These are phyloP conservation scores for Helicoverpa assulta DNA, from an alignment of 2,888 invertebrate species.

Conservation along the genomic window DNA sequence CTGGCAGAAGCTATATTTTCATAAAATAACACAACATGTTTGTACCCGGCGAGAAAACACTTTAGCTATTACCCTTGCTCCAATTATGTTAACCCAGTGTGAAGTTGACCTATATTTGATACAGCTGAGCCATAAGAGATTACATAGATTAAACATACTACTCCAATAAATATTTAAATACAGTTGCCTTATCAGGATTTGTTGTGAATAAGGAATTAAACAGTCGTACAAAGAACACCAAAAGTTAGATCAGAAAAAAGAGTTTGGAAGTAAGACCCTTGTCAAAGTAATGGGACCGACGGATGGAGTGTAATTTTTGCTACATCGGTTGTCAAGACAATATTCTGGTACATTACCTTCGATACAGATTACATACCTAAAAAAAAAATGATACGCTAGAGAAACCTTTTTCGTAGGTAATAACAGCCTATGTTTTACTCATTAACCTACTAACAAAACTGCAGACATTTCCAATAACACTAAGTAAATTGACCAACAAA, in stretches of 20 bases:
- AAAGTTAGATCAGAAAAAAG: too few relatives aligned
- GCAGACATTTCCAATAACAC: constrained; percentile 26
- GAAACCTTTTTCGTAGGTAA: too few relatives aligned
- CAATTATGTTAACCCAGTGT: constrained; percentile 44
- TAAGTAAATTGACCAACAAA: constrained; percentile 40
- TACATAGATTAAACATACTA: not conserved
- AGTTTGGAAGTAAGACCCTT: too few relatives aligned
- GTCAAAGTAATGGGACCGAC: too few relatives aligned
- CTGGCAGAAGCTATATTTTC: too few relatives aligned
- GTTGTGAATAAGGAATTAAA: too few relatives aligned
- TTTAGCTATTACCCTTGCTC: constrained; percentile 49
- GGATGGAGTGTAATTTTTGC: too few relatives aligned
- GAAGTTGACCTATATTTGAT: constrained; percentile 48
- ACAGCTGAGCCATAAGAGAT: constrained; percentile 7
- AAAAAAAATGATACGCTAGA: too few relatives aligned
- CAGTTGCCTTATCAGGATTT: not conserved
- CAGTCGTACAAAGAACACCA: too few relatives aligned
- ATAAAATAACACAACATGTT: constrained; percentile 41
- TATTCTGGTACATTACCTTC: too few relatives aligned
- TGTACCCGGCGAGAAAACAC: constrained; percentile 38
- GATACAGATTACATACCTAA: too few relatives aligned
- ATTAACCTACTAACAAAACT: not conserved
- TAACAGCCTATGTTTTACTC: not conserved
- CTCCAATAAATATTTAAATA: not conserved
- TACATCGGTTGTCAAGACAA: too few relatives aligned